A percentile compares a stretch with the other conserved stretches of the same genome.
These are phyloP conservation scores for Boulengeromyrus knoepffleri DNA, from an alignment of 2,113 vertebrate genomes.

Conservation along the genomic window DNA sequence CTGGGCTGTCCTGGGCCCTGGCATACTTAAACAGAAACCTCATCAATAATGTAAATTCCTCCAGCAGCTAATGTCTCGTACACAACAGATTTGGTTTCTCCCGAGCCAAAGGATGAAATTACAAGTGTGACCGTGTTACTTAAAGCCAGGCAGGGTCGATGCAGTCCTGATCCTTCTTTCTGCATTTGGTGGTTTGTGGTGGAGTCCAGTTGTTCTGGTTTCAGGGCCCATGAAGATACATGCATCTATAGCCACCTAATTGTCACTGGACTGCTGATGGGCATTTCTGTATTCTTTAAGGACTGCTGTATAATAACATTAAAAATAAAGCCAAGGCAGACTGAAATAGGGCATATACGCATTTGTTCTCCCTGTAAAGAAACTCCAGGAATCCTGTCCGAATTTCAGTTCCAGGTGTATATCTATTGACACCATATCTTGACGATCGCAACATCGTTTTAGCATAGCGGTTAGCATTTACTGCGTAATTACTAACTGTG, in stretches of 20 bases:
- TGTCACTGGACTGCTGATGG: neutral
- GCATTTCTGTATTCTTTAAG: neutral
- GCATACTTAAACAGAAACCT: constrained; percentile 52
- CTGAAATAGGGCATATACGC: neutral
- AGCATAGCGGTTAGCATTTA: neutral
- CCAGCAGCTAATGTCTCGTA: constrained; percentile 30
- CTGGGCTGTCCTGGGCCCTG: constrained; percentile 36
- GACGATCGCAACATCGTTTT: neutral
- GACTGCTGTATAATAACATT: neutral
- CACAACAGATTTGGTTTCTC: constrained; percentile 22
- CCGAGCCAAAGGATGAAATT: neutral
- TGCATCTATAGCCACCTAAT: neutral
- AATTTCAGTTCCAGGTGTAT: neutral
- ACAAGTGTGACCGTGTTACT: neutral
- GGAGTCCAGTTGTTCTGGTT: neutral
- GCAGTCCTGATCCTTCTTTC: neutral
- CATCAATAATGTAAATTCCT: constrained; percentile 64
- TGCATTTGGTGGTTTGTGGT: neutral
- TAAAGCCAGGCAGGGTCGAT: neutral
- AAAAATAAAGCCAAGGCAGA: neutral
- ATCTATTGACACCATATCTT: neutral
- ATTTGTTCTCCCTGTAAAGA: neutral
- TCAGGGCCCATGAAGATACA: neutral
- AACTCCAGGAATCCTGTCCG: neutral
- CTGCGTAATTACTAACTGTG: neutral